Evolutionary conservation across 2,113 vertebrate genomes (phyloP).

Genomic region (Phalacrocorax carbo): DNA sequence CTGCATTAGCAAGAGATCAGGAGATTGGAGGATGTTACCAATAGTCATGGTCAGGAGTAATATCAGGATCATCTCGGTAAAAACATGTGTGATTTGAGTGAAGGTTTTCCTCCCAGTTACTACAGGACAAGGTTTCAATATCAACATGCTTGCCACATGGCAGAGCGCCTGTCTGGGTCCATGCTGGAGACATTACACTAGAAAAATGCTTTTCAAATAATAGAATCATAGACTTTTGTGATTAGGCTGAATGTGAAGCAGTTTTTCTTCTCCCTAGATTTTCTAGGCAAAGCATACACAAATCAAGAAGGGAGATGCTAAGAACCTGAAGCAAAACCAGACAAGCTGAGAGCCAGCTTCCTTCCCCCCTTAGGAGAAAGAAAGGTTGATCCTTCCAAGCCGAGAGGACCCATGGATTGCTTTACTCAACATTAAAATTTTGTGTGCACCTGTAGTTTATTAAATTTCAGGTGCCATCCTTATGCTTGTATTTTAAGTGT

Average conservation of each 20-base stretch:
- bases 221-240: neutral
- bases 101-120: neutral
- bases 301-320: neutral
- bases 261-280: neutral
- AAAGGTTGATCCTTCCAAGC: neutral
- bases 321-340: neutral
- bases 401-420: neutral
- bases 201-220: neutral
- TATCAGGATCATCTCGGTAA: neutral
- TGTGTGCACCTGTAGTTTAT: neutral
- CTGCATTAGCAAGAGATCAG: neutral
- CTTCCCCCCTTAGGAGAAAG: neutral
- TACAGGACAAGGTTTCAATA: neutral
- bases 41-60: neutral
- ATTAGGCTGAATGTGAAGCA: neutral
- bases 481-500: neutral
- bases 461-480: neutral
- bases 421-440: neutral
- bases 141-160: neutral
- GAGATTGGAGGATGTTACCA: neutral
- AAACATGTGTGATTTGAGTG: rapidly evolving
- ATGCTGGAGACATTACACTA: neutral
- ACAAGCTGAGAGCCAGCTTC: neutral
- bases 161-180: neutral
- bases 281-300: neutral